Evolutionary conservation across 1,140 invertebrate genomes (phyloP).

Genomic region (Saxidomus purpurata): DNA sequence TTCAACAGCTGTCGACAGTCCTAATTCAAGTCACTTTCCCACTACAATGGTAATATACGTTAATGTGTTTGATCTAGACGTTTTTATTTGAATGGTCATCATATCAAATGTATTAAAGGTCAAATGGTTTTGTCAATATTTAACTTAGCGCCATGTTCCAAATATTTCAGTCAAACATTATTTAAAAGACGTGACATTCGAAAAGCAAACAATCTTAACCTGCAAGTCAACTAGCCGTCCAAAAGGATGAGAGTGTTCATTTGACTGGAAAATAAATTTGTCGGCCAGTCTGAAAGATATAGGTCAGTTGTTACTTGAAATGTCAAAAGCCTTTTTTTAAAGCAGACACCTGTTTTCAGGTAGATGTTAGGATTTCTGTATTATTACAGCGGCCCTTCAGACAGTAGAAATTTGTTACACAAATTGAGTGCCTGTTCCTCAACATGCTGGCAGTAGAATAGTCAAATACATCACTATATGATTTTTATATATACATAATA

Average conservation of each 20-base stretch:
- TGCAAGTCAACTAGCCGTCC: background rate
- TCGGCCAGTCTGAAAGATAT: background rate
- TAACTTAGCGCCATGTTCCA: background rate
- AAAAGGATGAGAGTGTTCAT: background rate
- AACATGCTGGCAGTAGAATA: too few species aligned
- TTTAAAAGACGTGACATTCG: background rate
- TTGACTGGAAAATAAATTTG: background rate
- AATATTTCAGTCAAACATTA: background rate
- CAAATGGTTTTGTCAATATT: conserved; percentile 15
- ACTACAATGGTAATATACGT: background rate
- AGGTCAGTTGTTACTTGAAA: background rate
- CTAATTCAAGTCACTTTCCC: background rate
- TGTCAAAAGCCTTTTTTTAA: too few species aligned
- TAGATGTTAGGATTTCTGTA: too few species aligned
- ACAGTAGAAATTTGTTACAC: too few species aligned
- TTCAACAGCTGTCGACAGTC: background rate
- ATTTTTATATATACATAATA: too few species aligned
- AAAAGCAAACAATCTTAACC: conserved; percentile 19
- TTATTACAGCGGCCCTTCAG: too few species aligned
- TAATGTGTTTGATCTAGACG: conserved; percentile 3
- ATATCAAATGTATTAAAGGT: background rate
- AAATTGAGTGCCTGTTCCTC: too few species aligned
- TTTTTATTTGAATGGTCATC: conserved; percentile 8
- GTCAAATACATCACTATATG: too few species aligned
- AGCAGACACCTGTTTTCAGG: too few species aligned